Evolutionary conservation across 2,113 vertebrate species (phyloP).

Genomic region (Myotis yumanensis): DNA sequence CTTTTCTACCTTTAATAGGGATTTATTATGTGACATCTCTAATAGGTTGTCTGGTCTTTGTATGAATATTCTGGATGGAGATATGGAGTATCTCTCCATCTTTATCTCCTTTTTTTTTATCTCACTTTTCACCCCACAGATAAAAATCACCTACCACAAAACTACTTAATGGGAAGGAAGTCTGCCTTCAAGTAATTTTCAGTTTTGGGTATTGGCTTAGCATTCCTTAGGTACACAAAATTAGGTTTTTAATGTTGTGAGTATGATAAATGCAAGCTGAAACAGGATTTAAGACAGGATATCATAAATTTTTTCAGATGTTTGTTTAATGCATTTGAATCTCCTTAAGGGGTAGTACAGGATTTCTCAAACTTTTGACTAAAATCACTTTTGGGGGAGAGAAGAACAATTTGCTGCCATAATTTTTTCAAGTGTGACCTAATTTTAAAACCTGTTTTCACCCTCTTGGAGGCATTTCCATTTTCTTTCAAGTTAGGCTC

Average conservation of each 20-base stretch:
- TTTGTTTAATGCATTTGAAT: neutral
- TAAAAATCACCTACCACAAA: neutral
- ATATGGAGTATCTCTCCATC: neutral
- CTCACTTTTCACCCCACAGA: neutral
- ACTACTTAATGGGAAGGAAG: neutral
- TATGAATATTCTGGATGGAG: neutral
- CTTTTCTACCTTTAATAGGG: neutral
- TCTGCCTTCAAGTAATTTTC: neutral
- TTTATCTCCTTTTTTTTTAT: neutral
- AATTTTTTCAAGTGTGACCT: neutral
- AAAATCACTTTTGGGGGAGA: neutral
- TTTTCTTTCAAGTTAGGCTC: neutral
- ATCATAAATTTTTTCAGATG: neutral
- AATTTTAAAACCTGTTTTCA: neutral
- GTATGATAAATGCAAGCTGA: neutral
- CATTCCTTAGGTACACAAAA: neutral
- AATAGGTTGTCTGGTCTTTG: neutral
- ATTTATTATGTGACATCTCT: neutral
- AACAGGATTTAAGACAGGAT: neutral
- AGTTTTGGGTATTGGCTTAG: neutral
- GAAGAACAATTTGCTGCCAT: neutral
- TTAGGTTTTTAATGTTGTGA: conserved; percentile 1
- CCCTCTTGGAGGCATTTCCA: neutral
- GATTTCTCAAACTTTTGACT: neutral
- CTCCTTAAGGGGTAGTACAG: neutral